Conservation (phyloP, 1,140 invertebrate genomes). For the Brachionus koreanus region DNA sequence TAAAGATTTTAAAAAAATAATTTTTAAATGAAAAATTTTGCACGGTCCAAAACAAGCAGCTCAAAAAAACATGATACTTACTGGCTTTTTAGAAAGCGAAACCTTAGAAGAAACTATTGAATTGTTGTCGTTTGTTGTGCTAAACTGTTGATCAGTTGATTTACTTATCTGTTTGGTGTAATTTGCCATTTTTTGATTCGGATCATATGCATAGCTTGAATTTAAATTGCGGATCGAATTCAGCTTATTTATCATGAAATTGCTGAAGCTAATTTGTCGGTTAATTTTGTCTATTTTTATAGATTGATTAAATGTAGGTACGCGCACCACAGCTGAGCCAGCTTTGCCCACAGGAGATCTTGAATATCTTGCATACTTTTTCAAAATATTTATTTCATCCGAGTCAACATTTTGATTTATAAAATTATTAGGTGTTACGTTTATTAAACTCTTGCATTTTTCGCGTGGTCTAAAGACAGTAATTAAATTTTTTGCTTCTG, state of each 20-base stretch:
- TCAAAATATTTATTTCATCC: not conserved
- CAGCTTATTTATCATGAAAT: conserved; percentile 2
- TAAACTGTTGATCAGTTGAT: not conserved
- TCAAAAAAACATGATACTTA: no score
- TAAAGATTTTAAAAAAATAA: no score
- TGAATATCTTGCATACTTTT: conserved; percentile 10
- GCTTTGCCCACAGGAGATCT: conserved; percentile 4
- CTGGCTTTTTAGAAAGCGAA: not conserved
- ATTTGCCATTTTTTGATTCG: not conserved
- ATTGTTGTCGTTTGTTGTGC: not conserved
- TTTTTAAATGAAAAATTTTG: no score
- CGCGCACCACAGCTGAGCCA: not conserved
- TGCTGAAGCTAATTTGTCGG: not conserved
- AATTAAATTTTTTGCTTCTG: not conserved
- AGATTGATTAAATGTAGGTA: conserved; percentile 15
- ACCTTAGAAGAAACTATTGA: not conserved
- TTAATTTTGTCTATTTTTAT: not conserved
- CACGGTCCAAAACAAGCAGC: no score
- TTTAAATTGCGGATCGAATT: not conserved
- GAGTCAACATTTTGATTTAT: not conserved
- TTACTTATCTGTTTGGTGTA: not conserved
- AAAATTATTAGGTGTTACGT: not conserved
- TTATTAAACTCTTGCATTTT: not conserved
- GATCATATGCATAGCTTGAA: not conserved
- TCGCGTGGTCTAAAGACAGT: not conserved